Base-by-base conservation (phyloP, 2,113 vertebrate genomes). In the Podocnemis expansa region DNA sequence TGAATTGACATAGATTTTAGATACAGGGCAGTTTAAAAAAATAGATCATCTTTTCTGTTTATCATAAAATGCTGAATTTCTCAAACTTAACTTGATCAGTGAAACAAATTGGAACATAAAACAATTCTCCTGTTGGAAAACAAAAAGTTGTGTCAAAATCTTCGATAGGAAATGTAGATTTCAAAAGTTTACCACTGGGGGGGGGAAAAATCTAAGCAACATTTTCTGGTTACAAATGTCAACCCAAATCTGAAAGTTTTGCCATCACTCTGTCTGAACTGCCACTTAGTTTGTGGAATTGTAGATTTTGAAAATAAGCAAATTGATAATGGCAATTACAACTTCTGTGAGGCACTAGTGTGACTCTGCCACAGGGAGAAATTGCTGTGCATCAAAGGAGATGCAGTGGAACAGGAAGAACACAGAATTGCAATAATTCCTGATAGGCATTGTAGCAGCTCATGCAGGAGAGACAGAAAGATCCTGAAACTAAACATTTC, bases 41-140 rank as follows among this genome's bases (percentile, higher is more conserved):
- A 56, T 91, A 96, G 91, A 80, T 12, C 51, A 9, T 38, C n/a
- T 38, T 38, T n/a, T 67, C 60, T 85, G 92, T 7, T 87, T 83
- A 82, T 93, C 43, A 25, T 52, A 83, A 24, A 52, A 90, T 34
- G 24, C 24, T 75, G 89, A 73, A 73, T 95, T 90, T 78, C 78
- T 93, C 88, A 49, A 89, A 75, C 91, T 96, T 96, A 84, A 95
- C 79, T 91, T 95, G 86, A 73, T 80, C 90, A 82, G 43, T 92
- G n/a, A 41, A n/a, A 94, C 56, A 79, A 85, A 31, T 8, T 3
- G 1, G 49, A 95, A 79, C 41, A 90, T 95, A 96, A 95, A n/a
- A 8, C 34, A 70, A 60, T 70, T 41, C 34, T 94, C 85, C 58
- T 31, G 79, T 82, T 67, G 73, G 95, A 85, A 92, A 95, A 91